A percentile compares a stretch with the other conserved stretches of the same genome.
Conservation (phyloP, 2,888 invertebrate genomes). For the Campopleginae sp. region DNA sequence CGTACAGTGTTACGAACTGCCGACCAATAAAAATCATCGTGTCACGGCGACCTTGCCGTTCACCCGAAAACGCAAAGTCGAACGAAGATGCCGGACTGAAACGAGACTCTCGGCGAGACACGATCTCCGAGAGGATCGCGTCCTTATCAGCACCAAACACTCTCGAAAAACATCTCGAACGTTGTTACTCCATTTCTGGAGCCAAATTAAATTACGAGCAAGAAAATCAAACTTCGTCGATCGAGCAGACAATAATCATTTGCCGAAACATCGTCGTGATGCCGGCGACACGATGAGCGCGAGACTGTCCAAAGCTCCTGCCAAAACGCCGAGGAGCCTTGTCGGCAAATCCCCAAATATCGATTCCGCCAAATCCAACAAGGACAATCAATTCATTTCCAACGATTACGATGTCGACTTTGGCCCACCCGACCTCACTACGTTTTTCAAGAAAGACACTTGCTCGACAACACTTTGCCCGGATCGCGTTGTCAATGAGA, state of each 20-base stretch:
- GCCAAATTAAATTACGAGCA: conserved; percentile 68
- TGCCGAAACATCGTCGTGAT: conserved; percentile 63
- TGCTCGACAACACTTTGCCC: background rate
- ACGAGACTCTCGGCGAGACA: conserved; percentile 63
- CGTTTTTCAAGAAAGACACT: conserved; percentile 54
- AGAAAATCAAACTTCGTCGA: conserved; percentile 45
- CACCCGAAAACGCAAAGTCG: conserved; percentile 52
- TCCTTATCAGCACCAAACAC: conserved; percentile 23
- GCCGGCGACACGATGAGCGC: conserved; percentile 72
- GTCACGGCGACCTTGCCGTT: conserved; percentile 55
- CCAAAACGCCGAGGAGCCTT: conserved; percentile 58
- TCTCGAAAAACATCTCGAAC: conserved; percentile 61
- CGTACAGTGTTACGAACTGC: conserved; percentile 54
- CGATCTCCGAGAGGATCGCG: conserved; percentile 59
- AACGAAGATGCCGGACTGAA: conserved; percentile 64
- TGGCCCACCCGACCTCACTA: conserved; percentile 71
- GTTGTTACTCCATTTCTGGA: conserved; percentile 70
- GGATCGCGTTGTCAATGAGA: conserved; percentile 16
- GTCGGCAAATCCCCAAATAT: conserved; percentile 46
- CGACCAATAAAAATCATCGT: conserved; percentile 62
- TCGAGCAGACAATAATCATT: conserved; percentile 33
- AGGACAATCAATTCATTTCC: conserved; percentile 54
- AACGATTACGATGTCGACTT: conserved; percentile 73
- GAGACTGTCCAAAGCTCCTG: conserved; percentile 53
- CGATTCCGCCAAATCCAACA: conserved; percentile 20